Evolutionary conservation across 2,113 vertebrate genomes (phyloP).

Genomic region (Desmodus rotundus): DNA sequence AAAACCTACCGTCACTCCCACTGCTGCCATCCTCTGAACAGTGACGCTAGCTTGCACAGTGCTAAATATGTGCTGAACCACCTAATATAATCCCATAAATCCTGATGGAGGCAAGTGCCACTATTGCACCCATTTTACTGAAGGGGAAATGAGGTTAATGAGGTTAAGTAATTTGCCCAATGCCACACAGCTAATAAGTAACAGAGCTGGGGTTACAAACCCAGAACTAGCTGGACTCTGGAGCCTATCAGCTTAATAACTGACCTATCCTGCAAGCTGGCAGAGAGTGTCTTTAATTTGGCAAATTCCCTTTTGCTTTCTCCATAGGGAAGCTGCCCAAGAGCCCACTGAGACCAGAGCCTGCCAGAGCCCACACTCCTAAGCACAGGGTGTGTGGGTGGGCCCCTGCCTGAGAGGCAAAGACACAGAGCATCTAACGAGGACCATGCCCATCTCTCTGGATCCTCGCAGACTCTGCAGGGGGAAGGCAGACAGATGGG

Average conservation of each 20-base stretch:
- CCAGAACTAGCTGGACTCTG: background rate
- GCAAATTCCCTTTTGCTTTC: background rate
- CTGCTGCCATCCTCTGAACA: too few relatives aligned
- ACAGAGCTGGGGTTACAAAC: background rate
- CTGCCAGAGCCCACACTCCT: background rate
- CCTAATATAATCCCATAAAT: background rate
- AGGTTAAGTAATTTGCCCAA: background rate
- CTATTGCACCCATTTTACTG: background rate
- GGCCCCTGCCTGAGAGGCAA: background rate
- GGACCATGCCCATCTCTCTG: too few relatives aligned
- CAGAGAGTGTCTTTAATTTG: background rate
- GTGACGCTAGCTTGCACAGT: fast-evolving
- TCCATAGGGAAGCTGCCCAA: background rate
- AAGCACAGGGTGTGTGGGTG: background rate
- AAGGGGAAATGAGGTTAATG: background rate
- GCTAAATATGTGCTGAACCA: background rate
- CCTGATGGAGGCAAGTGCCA: background rate
- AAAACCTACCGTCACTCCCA: background rate
- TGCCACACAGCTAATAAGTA: background rate
- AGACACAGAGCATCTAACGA: background rate
- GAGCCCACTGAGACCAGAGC: background rate
- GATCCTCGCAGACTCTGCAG: background rate
- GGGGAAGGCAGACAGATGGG: background rate
- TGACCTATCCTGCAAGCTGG: too few relatives aligned
- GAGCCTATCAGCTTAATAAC: background rate